phyloP scores from a whole-genome alignment of 1,140 invertebrate genomes.

The Sitobion miscanthi region DNA sequence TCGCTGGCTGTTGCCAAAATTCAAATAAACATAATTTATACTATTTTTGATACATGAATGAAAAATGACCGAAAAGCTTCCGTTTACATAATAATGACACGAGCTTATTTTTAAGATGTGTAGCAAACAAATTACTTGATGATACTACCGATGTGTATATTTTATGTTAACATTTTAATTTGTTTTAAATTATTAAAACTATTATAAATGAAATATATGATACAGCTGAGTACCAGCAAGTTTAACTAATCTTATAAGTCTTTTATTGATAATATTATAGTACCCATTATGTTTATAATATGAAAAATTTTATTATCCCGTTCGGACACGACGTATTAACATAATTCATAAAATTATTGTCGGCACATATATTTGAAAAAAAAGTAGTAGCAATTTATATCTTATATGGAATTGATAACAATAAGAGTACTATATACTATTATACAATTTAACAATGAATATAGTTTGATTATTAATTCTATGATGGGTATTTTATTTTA shows the following conservation, averaged over 20 bases:
- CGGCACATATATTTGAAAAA: not conserved
- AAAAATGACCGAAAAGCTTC: not conserved
- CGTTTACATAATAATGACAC: not conserved
- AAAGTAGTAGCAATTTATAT: not conserved
- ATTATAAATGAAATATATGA: not conserved
- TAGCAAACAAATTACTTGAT: not conserved
- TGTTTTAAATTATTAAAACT: not conserved
- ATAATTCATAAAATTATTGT: not conserved
- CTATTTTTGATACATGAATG: not conserved
- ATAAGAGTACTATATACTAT: too few species aligned
- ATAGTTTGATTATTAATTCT: not conserved
- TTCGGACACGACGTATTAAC: not conserved
- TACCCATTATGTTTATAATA: not conserved
- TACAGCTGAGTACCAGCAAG: not conserved
- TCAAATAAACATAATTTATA: not conserved
- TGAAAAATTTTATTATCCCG: not conserved
- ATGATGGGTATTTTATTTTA: not conserved
- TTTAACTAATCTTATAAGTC: not conserved
- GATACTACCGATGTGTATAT: not conserved
- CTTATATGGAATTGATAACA: not conserved
- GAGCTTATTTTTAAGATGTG: not conserved
- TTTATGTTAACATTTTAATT: not conserved
- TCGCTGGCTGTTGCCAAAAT: not conserved
- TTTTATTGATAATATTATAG: too few species aligned
- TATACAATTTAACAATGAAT: not conserved